phyloP scores from a whole-genome alignment of 2,888 invertebrate genomes.

The Caenorhabditis sp. region DNA sequence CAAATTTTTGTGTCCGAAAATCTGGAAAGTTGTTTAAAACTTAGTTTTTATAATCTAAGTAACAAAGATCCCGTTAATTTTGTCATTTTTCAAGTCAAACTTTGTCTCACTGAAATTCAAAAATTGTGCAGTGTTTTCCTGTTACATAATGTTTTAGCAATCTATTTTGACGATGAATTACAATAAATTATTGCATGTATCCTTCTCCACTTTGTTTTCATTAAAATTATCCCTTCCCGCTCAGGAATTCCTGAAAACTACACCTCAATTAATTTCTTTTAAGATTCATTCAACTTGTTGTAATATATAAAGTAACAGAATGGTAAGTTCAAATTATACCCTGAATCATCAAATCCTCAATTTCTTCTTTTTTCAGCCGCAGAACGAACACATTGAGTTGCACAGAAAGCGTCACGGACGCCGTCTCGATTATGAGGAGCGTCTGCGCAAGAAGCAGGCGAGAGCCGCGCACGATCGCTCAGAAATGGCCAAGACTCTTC shows the following conservation, averaged over 20 bases:
- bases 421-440: slow-evolving; percentile 96
- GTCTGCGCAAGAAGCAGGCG: slow-evolving; percentile 94
- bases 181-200: no score
- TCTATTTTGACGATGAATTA: no score
- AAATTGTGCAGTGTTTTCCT: background rate
- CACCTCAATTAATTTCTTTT: no score
- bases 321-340: slow-evolving; percentile 30
- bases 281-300: slow-evolving; percentile 46
- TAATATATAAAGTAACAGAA: slow-evolving; percentile 46
- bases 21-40: background rate
- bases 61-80: background rate
- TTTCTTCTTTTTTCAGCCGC: slow-evolving; percentile 83
- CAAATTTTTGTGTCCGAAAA: background rate
- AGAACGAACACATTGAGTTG: slow-evolving; percentile 99
- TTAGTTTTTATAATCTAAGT: background rate
- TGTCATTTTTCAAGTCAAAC: background rate
- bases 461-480: slow-evolving; percentile 93
- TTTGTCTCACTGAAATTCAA: background rate
- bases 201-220: no score
- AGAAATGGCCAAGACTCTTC: slow-evolving; percentile 90
- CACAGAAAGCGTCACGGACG: slow-evolving; percentile 96
- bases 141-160: background rate
- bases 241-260: no score
- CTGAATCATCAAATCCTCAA: no score
- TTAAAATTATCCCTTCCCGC: no score